A percentile compares a stretch with the other conserved stretches of the same genome.
These are phyloP conservation scores for Heliconius congener DNA, from an alignment of 1,140 invertebrate genomes.

Conservation along the genomic window DNA sequence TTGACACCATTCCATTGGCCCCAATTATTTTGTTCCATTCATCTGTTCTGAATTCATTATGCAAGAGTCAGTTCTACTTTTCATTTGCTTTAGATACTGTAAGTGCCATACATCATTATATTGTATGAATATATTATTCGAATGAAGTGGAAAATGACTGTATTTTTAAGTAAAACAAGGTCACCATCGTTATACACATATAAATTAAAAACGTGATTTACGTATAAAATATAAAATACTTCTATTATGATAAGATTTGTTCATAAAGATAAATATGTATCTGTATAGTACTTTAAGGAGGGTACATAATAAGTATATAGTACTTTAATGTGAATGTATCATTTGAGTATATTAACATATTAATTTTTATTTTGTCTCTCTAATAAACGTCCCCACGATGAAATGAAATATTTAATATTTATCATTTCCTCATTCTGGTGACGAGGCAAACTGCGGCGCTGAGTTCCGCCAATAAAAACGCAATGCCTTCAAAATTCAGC, in stretches of 20 bases:
- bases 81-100: constrained; percentile 12
- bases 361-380: too few relatives aligned
- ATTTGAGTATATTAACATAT: too few relatives aligned
- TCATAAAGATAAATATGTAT: background rate
- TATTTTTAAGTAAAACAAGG: constrained; percentile 9
- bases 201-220: constrained; percentile 7
- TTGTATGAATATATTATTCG: constrained; percentile 11
- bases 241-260: background rate
- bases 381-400: too few relatives aligned
- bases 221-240: background rate
- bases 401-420: too few relatives aligned
- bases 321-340: too few relatives aligned
- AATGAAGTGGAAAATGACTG: constrained; percentile 10
- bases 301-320: background rate
- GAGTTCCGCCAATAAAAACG: too few relatives aligned
- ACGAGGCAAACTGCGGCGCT: too few relatives aligned
- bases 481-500: too few relatives aligned
- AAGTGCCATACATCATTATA: constrained; percentile 11
- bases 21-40: constrained; percentile 10
- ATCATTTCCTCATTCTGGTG: too few relatives aligned
- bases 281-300: background rate
- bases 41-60: constrained; percentile 12
- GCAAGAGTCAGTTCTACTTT: constrained; percentile 4
- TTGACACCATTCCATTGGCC: constrained; percentile 13
- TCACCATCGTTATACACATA: background rate